A percentile compares a stretch with the other conserved stretches of the same genome.
phyloP scores from a whole-genome alignment of 2,888 invertebrate species.

The Lasioglossum leucozonium region DNA sequence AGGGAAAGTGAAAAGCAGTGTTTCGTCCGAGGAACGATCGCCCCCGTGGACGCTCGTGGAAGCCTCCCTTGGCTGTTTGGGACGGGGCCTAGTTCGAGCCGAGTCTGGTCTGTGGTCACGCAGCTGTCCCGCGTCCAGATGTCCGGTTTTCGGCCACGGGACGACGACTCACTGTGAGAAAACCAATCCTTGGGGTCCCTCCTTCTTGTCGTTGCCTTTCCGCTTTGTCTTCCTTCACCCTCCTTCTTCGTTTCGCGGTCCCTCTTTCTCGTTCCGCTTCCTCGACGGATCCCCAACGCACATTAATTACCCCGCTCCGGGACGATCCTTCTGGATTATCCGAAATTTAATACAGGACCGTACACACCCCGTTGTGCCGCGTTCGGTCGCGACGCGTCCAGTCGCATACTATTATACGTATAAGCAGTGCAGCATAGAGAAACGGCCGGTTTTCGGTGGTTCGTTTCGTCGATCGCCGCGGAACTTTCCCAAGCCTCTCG shows the following conservation, averaged over 20 bases:
- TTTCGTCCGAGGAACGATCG: conserved; percentile 30
- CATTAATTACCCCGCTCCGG: conserved; percentile 80
- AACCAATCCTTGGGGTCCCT: conserved; percentile 71
- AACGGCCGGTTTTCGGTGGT: conserved; percentile 2
- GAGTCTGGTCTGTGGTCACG: conserved; percentile 67
- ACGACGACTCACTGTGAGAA: conserved; percentile 76
- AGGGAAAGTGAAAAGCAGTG: background rate
- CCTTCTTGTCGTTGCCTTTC: conserved; percentile 56
- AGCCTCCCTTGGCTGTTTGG: conserved; percentile 45
- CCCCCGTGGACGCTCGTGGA: conserved; percentile 66
- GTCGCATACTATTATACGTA: background rate
- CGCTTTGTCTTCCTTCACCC: conserved; percentile 51
- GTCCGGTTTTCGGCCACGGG: conserved; percentile 78
- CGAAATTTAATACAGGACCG: conserved; percentile 77
- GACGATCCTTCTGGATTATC: conserved; percentile 75
- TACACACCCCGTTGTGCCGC: conserved; percentile 57
- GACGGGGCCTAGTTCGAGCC: conserved; percentile 38
- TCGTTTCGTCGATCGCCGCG: background rate
- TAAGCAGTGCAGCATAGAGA: background rate
- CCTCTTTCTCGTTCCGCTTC: conserved; percentile 62
- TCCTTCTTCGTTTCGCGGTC: conserved; percentile 39
- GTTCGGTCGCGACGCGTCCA: background rate
- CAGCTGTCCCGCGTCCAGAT: conserved; percentile 83
- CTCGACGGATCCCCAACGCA: conserved; percentile 72
- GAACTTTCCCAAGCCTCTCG: background rate